These are phyloP conservation scores for Siniperca knerii DNA, from an alignment of 2,113 vertebrate genomes.

Conservation along the genomic window DNA sequence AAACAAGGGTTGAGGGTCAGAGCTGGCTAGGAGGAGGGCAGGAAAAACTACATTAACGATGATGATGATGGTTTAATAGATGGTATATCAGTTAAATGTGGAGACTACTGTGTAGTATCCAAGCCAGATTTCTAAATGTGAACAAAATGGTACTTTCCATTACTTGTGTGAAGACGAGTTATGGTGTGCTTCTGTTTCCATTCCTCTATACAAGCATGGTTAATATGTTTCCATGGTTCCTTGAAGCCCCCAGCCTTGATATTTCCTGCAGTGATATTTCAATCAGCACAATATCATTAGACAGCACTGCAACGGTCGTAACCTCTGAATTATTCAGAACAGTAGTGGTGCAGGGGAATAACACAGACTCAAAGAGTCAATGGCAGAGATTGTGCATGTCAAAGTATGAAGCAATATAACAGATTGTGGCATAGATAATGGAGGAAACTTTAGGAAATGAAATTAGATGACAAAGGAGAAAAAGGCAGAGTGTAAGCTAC, in stretches of 20 bases:
- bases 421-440: conserved; percentile 43
- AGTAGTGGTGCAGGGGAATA: conserved; percentile 30
- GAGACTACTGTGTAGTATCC: not conserved
- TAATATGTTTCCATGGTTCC: conserved; percentile 6
- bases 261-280: conserved; percentile 61
- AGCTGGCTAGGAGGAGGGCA: conserved; percentile 7
- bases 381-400: conserved; percentile 27
- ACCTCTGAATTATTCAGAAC: conserved; percentile 64
- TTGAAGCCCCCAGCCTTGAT: conserved; percentile 1
- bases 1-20: conserved; percentile 30
- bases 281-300: conserved; percentile 59
- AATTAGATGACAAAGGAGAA: conserved; percentile 30
- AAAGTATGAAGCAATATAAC: conserved; percentile 11
- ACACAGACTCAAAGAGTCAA: conserved; percentile 44
- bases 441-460: conserved; percentile 47
- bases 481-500: conserved; percentile 2
- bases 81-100: not conserved
- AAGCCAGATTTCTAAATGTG: not conserved
- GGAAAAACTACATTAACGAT: not conserved
- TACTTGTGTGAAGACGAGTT: conserved; percentile 2
- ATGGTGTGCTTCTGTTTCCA: not conserved
- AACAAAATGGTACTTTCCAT: conserved; percentile 2
- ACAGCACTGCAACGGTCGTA: conserved; percentile 28
- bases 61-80: not conserved
- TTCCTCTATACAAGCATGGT: not conserved